phyloP scores from a whole-genome alignment of 1,140 invertebrate genomes.

The Doryteuthis pealeii region DNA sequence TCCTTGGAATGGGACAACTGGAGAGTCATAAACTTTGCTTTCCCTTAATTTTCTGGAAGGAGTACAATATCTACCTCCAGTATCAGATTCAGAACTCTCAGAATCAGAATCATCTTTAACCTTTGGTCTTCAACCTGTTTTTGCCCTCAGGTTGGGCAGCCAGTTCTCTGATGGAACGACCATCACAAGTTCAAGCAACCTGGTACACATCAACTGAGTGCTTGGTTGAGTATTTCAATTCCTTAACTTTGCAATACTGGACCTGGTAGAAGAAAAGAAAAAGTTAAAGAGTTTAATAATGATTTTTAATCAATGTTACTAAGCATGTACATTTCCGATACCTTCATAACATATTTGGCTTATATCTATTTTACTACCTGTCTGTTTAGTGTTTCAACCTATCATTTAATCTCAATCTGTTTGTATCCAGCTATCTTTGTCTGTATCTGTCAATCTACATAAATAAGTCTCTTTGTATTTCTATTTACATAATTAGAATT shows the following conservation, averaged over 20 bases:
- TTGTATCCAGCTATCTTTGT: too few species aligned
- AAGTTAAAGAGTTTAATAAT: too few species aligned
- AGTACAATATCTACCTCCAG: not conserved
- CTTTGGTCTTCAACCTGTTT: not conserved
- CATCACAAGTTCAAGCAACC: not conserved
- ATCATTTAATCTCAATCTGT: too few species aligned
- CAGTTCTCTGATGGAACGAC: not conserved
- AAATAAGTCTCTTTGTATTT: too few species aligned
- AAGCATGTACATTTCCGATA: too few species aligned
- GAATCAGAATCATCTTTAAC: not conserved
- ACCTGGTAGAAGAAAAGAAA: slow-evolving; percentile 2
- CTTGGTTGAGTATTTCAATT: not conserved
- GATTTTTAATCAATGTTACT: too few species aligned
- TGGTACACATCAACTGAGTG: not conserved
- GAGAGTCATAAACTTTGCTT: slow-evolving; percentile 60
- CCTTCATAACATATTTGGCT: too few species aligned
- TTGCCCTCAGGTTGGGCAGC: not conserved
- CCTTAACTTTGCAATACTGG: not conserved
- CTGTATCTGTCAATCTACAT: too few species aligned
- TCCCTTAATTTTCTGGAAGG: slow-evolving; percentile 45
- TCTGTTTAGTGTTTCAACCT: too few species aligned
- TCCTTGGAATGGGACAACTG: not conserved
- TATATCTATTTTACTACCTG: too few species aligned
- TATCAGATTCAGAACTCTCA: not conserved
- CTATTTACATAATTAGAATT: too few species aligned